Conservation (phyloP, 1,140 invertebrate genomes). For the Coelopa frigida region DNA sequence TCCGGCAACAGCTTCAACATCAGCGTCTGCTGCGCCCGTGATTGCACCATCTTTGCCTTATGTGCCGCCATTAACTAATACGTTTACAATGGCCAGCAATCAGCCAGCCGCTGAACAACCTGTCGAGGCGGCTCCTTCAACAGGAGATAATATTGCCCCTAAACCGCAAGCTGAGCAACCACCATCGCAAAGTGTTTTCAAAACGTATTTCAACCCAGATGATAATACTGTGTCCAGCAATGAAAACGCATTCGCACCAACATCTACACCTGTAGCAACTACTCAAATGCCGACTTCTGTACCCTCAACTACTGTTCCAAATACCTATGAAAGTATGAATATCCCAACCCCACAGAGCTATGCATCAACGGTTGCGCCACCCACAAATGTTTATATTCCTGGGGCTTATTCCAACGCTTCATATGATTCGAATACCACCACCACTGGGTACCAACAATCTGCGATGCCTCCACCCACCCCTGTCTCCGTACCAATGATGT, state of each 20-base stretch:
- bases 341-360: conserved; percentile 22
- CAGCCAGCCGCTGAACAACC: conserved; percentile 28
- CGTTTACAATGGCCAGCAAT: conserved; percentile 27
- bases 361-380: conserved; percentile 14
- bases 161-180: background rate
- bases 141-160: too few relatives aligned
- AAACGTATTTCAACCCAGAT: conserved; percentile 40
- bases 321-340: conserved; percentile 5
- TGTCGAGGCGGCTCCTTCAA: conserved; percentile 1
- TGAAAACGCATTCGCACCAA: background rate
- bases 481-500: conserved; percentile 16
- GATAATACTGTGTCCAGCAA: too few relatives aligned
- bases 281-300: conserved; percentile 16
- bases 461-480: conserved; percentile 19
- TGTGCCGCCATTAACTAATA: conserved; percentile 40
- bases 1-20: conserved; percentile 14
- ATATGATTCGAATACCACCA: conserved; percentile 4
- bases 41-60: conserved; percentile 42
- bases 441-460: conserved; percentile 34
- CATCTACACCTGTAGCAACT: background rate
- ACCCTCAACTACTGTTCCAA: conserved; percentile 12
- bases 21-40: conserved; percentile 41
- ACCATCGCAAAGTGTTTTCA: conserved; percentile 31
- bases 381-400: conserved; percentile 12
- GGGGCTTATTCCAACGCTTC: conserved; percentile 10